These are phyloP conservation scores for Solenopsis fugax DNA, from an alignment of 1,140 invertebrate species.

Conservation along the genomic window DNA sequence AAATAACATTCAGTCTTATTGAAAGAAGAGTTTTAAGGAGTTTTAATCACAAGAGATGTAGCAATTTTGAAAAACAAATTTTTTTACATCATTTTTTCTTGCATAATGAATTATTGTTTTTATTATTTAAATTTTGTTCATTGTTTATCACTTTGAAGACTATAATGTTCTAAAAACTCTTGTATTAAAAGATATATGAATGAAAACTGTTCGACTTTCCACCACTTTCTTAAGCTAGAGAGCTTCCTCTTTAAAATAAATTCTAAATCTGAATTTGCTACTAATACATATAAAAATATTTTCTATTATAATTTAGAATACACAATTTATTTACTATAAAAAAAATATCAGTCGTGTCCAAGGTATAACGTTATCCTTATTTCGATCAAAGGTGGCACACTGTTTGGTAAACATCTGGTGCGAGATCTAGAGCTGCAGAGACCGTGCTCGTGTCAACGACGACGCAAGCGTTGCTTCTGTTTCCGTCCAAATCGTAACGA, in stretches of 20 bases:
- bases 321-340: background rate
- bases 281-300: background rate
- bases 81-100: too few species aligned
- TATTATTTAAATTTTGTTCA: too few species aligned
- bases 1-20: too few species aligned
- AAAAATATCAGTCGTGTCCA: background rate
- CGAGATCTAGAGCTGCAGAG: conserved; percentile 96
- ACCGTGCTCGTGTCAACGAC: conserved; percentile 95
- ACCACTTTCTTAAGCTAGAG: too few species aligned
- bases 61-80: too few species aligned
- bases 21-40: too few species aligned
- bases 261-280: background rate
- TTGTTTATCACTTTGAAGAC: too few species aligned
- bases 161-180: too few species aligned
- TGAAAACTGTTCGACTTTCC: too few species aligned
- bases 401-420: conserved; percentile 97
- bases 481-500: conserved; percentile 95
- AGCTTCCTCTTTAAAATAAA: background rate
- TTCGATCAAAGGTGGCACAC: conserved; percentile 91
- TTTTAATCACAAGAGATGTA: too few species aligned
- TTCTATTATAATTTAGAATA: background rate
- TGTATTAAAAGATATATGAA: too few species aligned
- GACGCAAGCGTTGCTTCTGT: conserved; percentile 96
- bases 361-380: background rate
- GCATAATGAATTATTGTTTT: too few species aligned